These are phyloP conservation scores for Spea multiplicata DNA, from an alignment of 2,113 vertebrate species.

Conservation along the genomic window DNA sequence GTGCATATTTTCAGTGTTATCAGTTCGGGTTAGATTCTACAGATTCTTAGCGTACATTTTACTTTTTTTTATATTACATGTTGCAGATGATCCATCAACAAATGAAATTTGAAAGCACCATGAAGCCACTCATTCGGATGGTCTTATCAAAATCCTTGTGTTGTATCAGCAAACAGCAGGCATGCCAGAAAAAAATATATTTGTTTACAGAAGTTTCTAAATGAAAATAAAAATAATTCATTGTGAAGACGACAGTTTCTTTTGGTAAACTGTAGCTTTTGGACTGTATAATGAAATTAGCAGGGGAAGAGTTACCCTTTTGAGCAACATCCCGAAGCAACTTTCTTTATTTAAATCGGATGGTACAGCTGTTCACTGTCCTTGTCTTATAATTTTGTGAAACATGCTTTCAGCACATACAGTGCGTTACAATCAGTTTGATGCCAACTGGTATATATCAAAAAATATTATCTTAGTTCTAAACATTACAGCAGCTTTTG, in stretches of 20 bases:
- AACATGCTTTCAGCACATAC: constrained; percentile 42
- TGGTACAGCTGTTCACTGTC: constrained; percentile 26
- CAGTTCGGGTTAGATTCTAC: too few relatives aligned
- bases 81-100: too few relatives aligned
- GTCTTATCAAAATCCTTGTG: too few relatives aligned
- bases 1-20: too few relatives aligned
- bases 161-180: too few relatives aligned
- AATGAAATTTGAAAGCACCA: too few relatives aligned
- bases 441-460: constrained; percentile 43
- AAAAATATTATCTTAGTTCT: constrained; percentile 36
- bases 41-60: too few relatives aligned
- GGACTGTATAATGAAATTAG: background rate
- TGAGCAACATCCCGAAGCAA: background rate
- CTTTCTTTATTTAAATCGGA: constrained; percentile 4
- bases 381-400: constrained; percentile 20
- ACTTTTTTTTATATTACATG: too few relatives aligned
- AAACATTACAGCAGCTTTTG: constrained; percentile 32
- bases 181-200: too few relatives aligned
- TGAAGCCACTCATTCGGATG: too few relatives aligned
- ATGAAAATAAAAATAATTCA: background rate
- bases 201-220: too few relatives aligned
- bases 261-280: too few relatives aligned
- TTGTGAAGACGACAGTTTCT: background rate
- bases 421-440: constrained; percentile 30
- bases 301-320: background rate